phyloP scores from a whole-genome alignment of 1,140 invertebrate genomes.

The Cheumatopsyche charites region DNA sequence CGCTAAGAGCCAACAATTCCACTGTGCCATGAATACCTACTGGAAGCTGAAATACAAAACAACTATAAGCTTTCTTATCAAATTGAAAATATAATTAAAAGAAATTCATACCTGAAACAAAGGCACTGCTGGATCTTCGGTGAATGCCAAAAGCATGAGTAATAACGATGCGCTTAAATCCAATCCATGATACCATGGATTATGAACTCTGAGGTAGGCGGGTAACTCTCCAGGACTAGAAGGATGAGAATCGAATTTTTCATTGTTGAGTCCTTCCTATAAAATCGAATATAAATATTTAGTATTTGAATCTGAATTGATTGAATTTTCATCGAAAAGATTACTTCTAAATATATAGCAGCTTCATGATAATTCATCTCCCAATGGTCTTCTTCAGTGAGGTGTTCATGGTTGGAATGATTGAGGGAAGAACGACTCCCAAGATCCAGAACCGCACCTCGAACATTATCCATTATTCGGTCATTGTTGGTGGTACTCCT shows the following conservation, averaged over 20 bases:
- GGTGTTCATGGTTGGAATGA: constrained; percentile 54
- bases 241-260: constrained; percentile 91
- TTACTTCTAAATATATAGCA: constrained; percentile 82
- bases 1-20: constrained; percentile 77
- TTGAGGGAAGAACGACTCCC: constrained; percentile 59
- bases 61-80: neutral
- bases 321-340: constrained; percentile 29
- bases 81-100: neutral
- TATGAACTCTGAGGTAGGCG: constrained; percentile 87
- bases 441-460: constrained; percentile 56
- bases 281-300: constrained; percentile 10
- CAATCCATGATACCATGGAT: constrained; percentile 85
- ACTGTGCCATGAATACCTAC: constrained; percentile 83
- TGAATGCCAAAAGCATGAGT: constrained; percentile 79
- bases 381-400: constrained; percentile 70
- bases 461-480: constrained; percentile 53
- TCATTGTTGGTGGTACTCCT: constrained; percentile 28
- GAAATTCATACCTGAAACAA: constrained; percentile 65
- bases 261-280: constrained; percentile 90
- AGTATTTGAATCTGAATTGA: too few species aligned
- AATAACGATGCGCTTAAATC: constrained; percentile 81
- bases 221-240: constrained; percentile 81
- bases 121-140: constrained; percentile 81
- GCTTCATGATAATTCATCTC: constrained; percentile 92
- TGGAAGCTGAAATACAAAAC: constrained; percentile 63